Base-by-base conservation (phyloP, 2,797 vertebrate genomes). In the Macropodus opercularis region DNA sequence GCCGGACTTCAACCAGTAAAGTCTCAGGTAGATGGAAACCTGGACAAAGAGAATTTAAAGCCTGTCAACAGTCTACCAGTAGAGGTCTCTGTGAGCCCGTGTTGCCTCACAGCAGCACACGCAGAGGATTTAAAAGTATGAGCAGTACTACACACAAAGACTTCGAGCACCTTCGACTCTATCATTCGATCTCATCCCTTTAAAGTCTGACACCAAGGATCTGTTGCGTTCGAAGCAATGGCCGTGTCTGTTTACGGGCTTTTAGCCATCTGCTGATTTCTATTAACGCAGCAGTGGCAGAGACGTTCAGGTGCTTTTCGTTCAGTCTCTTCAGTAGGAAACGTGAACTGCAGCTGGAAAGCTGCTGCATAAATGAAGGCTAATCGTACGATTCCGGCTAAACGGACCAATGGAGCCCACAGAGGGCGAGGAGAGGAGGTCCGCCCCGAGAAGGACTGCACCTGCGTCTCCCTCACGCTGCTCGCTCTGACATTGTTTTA, bases 21-120 rank as follows among this genome's bases (percentile, higher is more conserved):
- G 19, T 24, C 22, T 35, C 34, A 35, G 8, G 9, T 31, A 31
- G 29, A 11, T 31, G 10, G 10, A 8, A 31, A 31, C 29, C 6
- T 31, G 29, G 29, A 31, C 8, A 2, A 8, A 31, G 3, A 32
- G n/a, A n/a, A n/a, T n/a, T n/a, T n/a, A n/a, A n/a, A n/a, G n/a
- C n/a, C n/a, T n/a, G n/a, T n/a, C n/a, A n/a, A 32, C 12, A 32
- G 14, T 34, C 9, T 0, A 55, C 85, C 87, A 87, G 68, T 31
- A 86, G 90, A 90, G 83, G 89, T 39, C 79, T 58, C 81, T 75
- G 42, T 57, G 49, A 67, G 18, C 68, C 80, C 86, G 15, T 34
- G 21, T 63, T 77, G n/a, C 12, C 0, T 0, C 32, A 39, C 9
- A 11, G 12, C 5, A 13, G 18, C 6, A 49, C 32, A 26, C 6